These are phyloP conservation scores for Leguminivora glycinivorella DNA, from an alignment of 1,140 invertebrate genomes.

Conservation along the genomic window DNA sequence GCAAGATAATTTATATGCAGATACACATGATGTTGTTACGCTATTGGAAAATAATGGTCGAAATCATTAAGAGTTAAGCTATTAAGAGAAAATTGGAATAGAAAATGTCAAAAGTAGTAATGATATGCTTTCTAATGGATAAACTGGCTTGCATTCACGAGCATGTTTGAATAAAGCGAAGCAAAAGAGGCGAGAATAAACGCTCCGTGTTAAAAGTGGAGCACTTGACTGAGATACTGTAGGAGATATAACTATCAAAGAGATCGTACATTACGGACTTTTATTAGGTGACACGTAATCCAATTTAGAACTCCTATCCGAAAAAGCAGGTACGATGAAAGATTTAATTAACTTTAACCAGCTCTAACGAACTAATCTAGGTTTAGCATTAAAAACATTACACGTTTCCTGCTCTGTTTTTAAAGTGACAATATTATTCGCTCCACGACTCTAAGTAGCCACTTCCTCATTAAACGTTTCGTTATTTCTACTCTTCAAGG, in stretches of 20 bases:
- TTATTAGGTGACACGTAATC: slow-evolving; percentile 12
- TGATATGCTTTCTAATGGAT: slow-evolving; percentile 15
- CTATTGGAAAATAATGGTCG: slow-evolving; percentile 5
- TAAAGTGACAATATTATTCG: slow-evolving; percentile 68
- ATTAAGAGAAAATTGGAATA: slow-evolving; percentile 7
- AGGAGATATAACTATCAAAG: background rate
- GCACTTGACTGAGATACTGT: background rate
- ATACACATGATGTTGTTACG: background rate
- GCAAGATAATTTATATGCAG: slow-evolving; percentile 16
- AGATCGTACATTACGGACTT: background rate
- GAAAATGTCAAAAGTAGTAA: slow-evolving; percentile 6
- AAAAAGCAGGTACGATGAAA: slow-evolving; percentile 32
- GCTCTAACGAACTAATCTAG: slow-evolving; percentile 62
- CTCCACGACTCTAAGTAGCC: slow-evolving; percentile 59
- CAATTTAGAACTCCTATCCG: background rate
- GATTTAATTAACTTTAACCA: slow-evolving; percentile 40
- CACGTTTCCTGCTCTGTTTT: slow-evolving; percentile 61
- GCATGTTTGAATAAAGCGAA: slow-evolving; percentile 35
- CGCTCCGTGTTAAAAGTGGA: background rate
- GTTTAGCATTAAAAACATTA: slow-evolving; percentile 61
- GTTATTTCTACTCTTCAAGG: slow-evolving; percentile 52
- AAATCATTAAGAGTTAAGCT: slow-evolving; percentile 11
- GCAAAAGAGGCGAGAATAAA: slow-evolving; percentile 28
- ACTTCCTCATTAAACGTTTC: slow-evolving; percentile 72
- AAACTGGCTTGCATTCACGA: slow-evolving; percentile 32